Percentiles rank a stretch among this genome's conserved stretches.
Evolutionary conservation across 2,113 vertebrate genomes (phyloP).

Genomic region (Struthio camelus): DNA sequence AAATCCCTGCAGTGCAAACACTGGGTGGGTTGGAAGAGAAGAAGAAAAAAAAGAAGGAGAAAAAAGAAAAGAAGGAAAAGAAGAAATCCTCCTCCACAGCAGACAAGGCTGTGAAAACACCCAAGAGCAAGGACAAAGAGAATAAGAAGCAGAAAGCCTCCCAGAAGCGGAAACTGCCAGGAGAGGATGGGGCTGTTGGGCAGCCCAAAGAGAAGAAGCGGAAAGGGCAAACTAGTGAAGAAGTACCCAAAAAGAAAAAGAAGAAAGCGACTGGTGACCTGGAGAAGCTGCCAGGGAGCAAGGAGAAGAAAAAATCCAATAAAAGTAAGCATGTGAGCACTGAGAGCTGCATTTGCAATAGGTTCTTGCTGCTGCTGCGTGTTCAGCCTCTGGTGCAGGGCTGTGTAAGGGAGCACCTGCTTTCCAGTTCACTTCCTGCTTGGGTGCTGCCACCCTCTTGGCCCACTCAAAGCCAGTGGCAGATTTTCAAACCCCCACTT

Average conservation of each 20-base stretch:
- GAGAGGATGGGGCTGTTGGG: conserved; percentile 13
- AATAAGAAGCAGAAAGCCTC: conserved; percentile 54
- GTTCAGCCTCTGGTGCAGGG: not conserved
- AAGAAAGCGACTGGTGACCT: conserved; percentile 43
- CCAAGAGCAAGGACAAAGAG: conserved; percentile 67
- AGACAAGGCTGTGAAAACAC: not conserved
- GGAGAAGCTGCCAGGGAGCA: conserved; percentile 39
- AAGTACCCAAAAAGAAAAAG: conserved; percentile 64
- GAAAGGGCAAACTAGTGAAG: conserved; percentile 25
- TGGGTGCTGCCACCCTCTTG: not conserved
- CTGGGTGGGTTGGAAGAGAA: conserved; percentile 6
- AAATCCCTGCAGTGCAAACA: conserved; percentile 6
- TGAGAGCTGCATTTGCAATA: not conserved
- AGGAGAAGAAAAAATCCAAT: conserved; percentile 64
- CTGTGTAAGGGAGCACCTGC: not conserved
- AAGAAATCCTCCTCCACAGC: not conserved
- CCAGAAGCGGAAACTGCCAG: conserved; percentile 59
- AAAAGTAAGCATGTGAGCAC: conserved; percentile 73
- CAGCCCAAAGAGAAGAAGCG: conserved; percentile 67
- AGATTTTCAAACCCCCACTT: not conserved
- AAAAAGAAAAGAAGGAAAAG: conserved; percentile 61
- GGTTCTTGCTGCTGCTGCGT: not conserved
- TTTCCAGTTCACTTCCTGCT: not conserved
- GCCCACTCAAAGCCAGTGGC: not conserved
- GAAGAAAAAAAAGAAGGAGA: conserved; percentile 61